These are phyloP conservation scores for Maniola hyperantus DNA, from an alignment of 2,888 invertebrate species.

Conservation along the genomic window DNA sequence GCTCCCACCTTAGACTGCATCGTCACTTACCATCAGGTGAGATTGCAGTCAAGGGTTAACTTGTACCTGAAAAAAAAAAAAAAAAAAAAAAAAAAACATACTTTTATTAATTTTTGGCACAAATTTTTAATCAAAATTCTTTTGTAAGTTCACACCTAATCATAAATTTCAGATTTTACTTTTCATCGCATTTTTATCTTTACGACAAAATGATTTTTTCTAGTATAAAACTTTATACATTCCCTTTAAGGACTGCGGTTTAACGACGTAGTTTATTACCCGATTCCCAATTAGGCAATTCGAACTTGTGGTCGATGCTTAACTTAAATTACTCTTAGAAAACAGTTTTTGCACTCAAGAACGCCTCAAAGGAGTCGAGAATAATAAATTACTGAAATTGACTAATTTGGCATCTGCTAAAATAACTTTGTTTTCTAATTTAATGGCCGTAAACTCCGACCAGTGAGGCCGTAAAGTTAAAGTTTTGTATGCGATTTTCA, in stretches of 20 bases:
- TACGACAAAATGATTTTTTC: slow-evolving; percentile 31
- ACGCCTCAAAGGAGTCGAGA: slow-evolving; percentile 29
- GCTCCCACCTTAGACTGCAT: no score
- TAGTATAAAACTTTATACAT: slow-evolving; percentile 34
- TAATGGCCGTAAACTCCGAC: background rate
- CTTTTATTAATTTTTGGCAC: no score
- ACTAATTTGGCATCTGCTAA: slow-evolving; percentile 13
- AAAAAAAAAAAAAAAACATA: no score
- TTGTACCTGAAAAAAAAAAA: no score
- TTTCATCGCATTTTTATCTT: slow-evolving; percentile 21
- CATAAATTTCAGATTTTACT: slow-evolving; percentile 21
- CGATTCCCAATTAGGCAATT: slow-evolving; percentile 40
- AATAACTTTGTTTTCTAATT: slow-evolving; percentile 7
- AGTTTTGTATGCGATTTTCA: background rate
- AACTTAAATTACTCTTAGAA: slow-evolving; percentile 39
- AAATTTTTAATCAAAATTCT: background rate
- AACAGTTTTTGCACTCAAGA: slow-evolving; percentile 35
- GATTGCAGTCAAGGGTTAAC: no score
- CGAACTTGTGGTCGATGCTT: slow-evolving; percentile 38
- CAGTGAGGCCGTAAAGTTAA: background rate
- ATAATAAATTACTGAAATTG: slow-evolving; percentile 31
- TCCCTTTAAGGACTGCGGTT: slow-evolving; percentile 35
- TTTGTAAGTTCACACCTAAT: slow-evolving; percentile 6
- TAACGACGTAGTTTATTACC: slow-evolving; percentile 39
- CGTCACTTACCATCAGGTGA: no score